Percentiles rank a stretch among this genome's conserved stretches.
Evolutionary conservation across 2,113 vertebrate genomes (phyloP).

Genomic region (Vidua macroura): DNA sequence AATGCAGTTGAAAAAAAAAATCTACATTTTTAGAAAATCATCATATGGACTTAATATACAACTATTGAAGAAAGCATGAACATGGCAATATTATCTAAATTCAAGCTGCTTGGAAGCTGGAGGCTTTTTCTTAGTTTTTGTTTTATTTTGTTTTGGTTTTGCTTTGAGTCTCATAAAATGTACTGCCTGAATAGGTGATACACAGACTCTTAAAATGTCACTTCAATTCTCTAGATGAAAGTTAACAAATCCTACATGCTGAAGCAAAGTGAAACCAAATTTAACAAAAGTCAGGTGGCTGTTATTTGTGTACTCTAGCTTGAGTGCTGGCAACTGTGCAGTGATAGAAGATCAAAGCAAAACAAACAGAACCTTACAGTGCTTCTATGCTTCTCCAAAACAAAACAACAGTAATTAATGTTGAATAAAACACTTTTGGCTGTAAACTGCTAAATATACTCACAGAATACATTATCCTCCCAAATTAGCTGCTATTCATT

Average conservation of each 20-base stretch:
- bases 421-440: constrained; percentile 18
- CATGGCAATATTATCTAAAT: background rate
- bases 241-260: constrained; percentile 40
- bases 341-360: constrained; percentile 23
- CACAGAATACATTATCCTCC: background rate
- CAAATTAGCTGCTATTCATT: constrained; percentile 28
- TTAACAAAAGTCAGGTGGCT: constrained; percentile 7
- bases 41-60: background rate
- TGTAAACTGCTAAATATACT: constrained; percentile 26
- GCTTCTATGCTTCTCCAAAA: background rate
- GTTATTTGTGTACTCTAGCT: constrained; percentile 14
- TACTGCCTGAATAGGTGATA: constrained; percentile 6
- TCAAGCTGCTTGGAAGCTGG: constrained; percentile 3
- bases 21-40: background rate
- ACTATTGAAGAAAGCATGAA: background rate
- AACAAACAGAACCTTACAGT: constrained; percentile 12
- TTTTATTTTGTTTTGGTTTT: background rate
- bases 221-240: constrained; percentile 33
- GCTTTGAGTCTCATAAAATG: background rate
- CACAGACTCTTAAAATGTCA: background rate
- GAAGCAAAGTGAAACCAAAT: constrained; percentile 25
- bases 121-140: background rate
- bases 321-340: background rate
- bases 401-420: constrained; percentile 36
- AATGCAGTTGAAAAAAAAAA: background rate